phyloP scores from a whole-genome alignment of 92 coral and sea anemone species.

The Parazoanthus atlanticus region DNA sequence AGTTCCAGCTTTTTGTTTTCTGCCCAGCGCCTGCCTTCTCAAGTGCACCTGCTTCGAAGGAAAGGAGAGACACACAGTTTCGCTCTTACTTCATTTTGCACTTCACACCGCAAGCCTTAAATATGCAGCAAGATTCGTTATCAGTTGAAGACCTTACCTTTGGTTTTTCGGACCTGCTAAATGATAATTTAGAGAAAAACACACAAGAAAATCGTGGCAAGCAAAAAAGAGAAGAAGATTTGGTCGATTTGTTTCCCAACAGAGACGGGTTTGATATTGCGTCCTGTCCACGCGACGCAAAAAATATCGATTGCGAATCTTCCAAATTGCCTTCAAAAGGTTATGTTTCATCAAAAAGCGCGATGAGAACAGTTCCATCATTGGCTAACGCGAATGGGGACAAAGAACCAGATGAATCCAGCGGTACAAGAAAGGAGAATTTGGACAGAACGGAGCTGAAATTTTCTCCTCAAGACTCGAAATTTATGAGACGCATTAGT shows the following conservation, averaged over 20 bases:
- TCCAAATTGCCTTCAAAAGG: not conserved
- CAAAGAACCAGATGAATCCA: not conserved
- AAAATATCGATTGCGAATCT: not conserved
- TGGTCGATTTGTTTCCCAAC: not conserved
- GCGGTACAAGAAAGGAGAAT: not conserved
- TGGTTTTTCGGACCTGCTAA: constrained; percentile 20
- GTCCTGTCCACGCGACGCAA: not conserved
- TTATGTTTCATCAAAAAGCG: not conserved
- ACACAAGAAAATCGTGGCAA: not conserved
- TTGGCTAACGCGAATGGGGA: not conserved
- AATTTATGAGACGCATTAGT: not conserved
- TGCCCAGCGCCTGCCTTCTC: not conserved
- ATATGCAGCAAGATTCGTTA: constrained; percentile 18
- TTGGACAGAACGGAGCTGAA: not conserved
- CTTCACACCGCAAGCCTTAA: not conserved
- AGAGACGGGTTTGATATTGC: not conserved
- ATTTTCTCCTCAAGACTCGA: not conserved
- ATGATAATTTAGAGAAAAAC: not conserved
- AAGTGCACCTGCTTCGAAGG: constrained; percentile 25
- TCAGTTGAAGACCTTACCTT: constrained; percentile 33
- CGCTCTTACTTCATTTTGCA: not conserved
- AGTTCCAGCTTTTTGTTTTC: constrained; percentile 3
- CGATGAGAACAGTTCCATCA: not conserved
- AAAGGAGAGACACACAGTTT: not conserved
- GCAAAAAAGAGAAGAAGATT: not conserved